Percentiles rank a stretch among this genome's conserved stretches.
phyloP scores from a whole-genome alignment of 2,888 invertebrate species.

The Spilarctia lutea region DNA sequence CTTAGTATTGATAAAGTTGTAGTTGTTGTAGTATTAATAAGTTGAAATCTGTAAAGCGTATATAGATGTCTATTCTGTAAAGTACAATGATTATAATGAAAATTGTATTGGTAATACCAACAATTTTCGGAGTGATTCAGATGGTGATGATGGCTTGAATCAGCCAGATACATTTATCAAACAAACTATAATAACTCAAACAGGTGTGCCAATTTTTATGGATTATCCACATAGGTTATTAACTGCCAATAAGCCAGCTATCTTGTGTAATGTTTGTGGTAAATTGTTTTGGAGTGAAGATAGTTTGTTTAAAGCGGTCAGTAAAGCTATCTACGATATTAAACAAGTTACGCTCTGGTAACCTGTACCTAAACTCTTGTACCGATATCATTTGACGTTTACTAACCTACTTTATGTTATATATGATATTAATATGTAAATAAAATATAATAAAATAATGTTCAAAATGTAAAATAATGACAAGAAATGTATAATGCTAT shows the following conservation, averaged over 20 bases:
- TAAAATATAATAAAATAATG: background rate
- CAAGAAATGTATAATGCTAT: background rate
- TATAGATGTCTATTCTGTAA: too few species aligned
- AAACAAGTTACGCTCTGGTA: conserved; percentile 55
- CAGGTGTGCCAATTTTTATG: conserved; percentile 85
- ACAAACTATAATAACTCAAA: conserved; percentile 78
- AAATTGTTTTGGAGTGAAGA: conserved; percentile 90
- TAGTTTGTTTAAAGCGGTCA: conserved; percentile 63
- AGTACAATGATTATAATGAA: conserved; percentile 55
- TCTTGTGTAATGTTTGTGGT: conserved; percentile 91
- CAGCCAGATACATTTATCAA: too few species aligned
- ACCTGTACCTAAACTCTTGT: conserved; percentile 21
- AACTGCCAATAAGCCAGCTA: conserved; percentile 84
- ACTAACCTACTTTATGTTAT: too few species aligned
- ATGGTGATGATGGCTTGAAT: too few species aligned
- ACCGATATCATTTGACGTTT: too few species aligned
- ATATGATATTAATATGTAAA: background rate
- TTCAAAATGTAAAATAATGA: background rate
- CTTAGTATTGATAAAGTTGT: conserved; percentile 65
- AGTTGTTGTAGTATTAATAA: too few species aligned
- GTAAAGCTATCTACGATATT: conserved; percentile 59
- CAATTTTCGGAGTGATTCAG: conserved; percentile 77
- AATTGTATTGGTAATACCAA: conserved; percentile 66
- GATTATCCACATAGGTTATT: conserved; percentile 79
- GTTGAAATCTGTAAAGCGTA: conserved; percentile 65